Base-by-base conservation (phyloP, 2,113 vertebrate genomes). In the Trematocara unimaculatum region DNA sequence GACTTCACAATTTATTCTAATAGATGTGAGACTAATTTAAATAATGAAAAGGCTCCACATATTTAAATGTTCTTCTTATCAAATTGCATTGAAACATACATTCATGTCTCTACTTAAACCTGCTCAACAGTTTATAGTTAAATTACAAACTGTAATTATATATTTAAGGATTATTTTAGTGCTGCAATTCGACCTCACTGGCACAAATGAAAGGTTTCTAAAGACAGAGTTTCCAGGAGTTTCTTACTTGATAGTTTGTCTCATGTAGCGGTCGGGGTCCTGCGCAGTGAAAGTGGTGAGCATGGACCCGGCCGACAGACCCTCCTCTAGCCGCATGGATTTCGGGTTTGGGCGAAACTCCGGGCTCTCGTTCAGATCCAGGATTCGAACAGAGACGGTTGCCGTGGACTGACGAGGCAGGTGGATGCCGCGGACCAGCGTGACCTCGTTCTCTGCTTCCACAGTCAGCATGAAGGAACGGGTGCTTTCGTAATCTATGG, bases 331-430 rank as follows among this genome's bases (percentile, higher is more conserved):
- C 79, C 97, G 97, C 87, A 98, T 95, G 12, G 97, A 93, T 84
- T 99, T 99, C 31, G 98, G 98, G 86, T 99, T 98, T 38, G 98
- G 97, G 82, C 96, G 96, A 94, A 99, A 99, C 88, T 98, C 97
- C 0, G 98, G 98, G 84, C 97, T 98, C 96, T 99, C 98, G 23
- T 99, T 99, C 87, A 99, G 97, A 89, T 99, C 98, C 58, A 99
- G 97, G 87, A 99, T 97, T 0, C 97, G 98, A 54, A 99, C 97
- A 13, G 98, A 99, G 84, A 99, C 97, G 0, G 98, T 98, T 9
- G 98, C 98, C n/a, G 98, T 99, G 45, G 98, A 98, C 93, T 98
- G 98, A 83, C 98, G 98, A 20, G 98, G 97, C 84, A 98, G 97
- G 81, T 98, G 97, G 84, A 99, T 98, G 33, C 98, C 98, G n/a